These are phyloP conservation scores for Lipophrys pholis DNA, from an alignment of 2,113 vertebrate genomes.

Conservation along the genomic window DNA sequence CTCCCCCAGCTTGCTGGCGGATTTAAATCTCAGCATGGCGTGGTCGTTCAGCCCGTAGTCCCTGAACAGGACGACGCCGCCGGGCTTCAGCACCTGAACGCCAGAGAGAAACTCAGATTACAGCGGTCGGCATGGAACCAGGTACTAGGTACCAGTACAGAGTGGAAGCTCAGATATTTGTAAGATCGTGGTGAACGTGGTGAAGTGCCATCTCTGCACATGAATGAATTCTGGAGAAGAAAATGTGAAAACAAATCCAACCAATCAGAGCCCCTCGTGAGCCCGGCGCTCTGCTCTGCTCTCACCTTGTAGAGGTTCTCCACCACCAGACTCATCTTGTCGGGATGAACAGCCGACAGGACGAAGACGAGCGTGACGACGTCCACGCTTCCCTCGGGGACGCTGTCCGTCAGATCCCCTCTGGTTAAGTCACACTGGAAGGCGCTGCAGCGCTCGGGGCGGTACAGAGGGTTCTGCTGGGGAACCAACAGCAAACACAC, in stretches of 20 bases:
- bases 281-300: too few relatives aligned
- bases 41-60: slow-evolving; percentile 96
- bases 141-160: too few relatives aligned
- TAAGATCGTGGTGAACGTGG: too few relatives aligned
- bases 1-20: slow-evolving; percentile 91
- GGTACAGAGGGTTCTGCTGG: slow-evolving; percentile 90
- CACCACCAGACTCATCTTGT: slow-evolving; percentile 92
- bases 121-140: fast-evolving
- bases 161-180: too few relatives aligned
- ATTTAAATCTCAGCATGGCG: slow-evolving; percentile 96
- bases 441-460: slow-evolving; percentile 85
- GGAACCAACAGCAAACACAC: too few relatives aligned
- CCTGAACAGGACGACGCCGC: slow-evolving; percentile 90
- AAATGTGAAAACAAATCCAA: too few relatives aligned
- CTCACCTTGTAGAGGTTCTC: slow-evolving; percentile 90
- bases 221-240: too few relatives aligned
- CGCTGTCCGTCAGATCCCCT: slow-evolving; percentile 86
- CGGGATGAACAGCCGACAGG: slow-evolving; percentile 94
- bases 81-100: slow-evolving; percentile 91
- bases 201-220: too few relatives aligned
- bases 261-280: too few relatives aligned
- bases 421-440: slow-evolving; percentile 97
- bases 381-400: slow-evolving; percentile 88
- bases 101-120: background rate
- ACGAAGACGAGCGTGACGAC: slow-evolving; percentile 93